Conservation (phyloP, 2,888 invertebrate genomes). For the Morpho deidamia region DNA sequence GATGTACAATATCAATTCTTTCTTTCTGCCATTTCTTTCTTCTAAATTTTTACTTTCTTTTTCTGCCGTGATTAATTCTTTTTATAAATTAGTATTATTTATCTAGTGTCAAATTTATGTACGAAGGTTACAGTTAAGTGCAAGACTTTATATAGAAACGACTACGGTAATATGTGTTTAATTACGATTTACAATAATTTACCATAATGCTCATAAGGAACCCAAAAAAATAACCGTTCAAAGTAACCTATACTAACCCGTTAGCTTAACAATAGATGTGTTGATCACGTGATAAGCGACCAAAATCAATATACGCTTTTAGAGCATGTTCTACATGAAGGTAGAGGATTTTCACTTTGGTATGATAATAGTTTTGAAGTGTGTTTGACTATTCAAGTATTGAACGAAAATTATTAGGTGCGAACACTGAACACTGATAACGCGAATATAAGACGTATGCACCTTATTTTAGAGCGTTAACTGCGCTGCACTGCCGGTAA, state of each 20-base stretch:
- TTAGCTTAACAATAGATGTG: constrained; percentile 26
- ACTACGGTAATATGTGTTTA: too few species aligned
- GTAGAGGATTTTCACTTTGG: constrained; percentile 8
- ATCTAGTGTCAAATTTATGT: too few species aligned
- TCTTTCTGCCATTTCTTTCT: too few species aligned
- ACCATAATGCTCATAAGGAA: constrained; percentile 2
- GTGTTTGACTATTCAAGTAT: constrained; percentile 22
- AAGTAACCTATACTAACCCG: constrained; percentile 17
- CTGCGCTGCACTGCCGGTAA: constrained; percentile 9
- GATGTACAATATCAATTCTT: too few species aligned
- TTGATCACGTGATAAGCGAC: constrained; percentile 22
- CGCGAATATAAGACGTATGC: constrained; percentile 1
- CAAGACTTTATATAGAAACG: too few species aligned
- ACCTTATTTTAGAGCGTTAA: not conserved
- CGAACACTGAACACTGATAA: not conserved
- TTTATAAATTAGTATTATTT: too few species aligned
- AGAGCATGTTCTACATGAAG: not conserved
- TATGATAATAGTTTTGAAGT: constrained; percentile 24
- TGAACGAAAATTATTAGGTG: constrained; percentile 13
- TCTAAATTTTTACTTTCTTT: too few species aligned
- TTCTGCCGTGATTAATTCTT: too few species aligned
- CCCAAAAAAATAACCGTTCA: constrained; percentile 10
- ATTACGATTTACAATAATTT: too few species aligned
- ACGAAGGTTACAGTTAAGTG: too few species aligned
- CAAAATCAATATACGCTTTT: constrained; percentile 13